Percentiles rank a stretch among this genome's conserved stretches.
phyloP scores from a whole-genome alignment of 2,888 invertebrate genomes.

The Lamellibrachia columna region DNA sequence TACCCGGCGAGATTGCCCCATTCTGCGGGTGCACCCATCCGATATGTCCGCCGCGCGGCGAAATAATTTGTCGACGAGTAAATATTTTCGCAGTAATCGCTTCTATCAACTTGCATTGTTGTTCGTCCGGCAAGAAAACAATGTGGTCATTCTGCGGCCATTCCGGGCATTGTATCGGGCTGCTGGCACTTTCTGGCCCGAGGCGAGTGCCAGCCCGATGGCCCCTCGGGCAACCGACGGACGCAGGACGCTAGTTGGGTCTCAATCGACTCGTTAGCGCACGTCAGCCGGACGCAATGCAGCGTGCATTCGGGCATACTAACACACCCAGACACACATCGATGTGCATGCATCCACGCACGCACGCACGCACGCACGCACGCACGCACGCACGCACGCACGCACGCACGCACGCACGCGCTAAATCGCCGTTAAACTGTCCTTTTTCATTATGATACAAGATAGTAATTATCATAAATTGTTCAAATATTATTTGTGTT shows the following conservation, averaged over 20 bases:
- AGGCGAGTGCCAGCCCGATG: not conserved
- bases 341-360: too few species aligned
- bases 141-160: not conserved
- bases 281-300: not conserved
- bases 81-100: constrained; percentile 16
- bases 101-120: constrained; percentile 11
- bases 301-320: not conserved
- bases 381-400: too few species aligned
- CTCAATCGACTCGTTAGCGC: not conserved
- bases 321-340: not conserved
- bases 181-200: constrained; percentile 10
- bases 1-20: not conserved
- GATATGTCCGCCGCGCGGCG: not conserved
- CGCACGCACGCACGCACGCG: not conserved
- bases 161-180: not conserved
- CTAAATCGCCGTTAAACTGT: not conserved
- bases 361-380: not conserved
- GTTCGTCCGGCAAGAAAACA: not conserved
- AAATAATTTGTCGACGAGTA: constrained; percentile 12
- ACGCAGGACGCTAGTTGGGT: not conserved
- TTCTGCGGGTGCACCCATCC: constrained; percentile 16
- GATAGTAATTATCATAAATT: not conserved
- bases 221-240: not conserved
- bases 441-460: not conserved
- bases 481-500: not conserved